Conservation (phyloP, 1,140 invertebrate species). For the Nymphalis io region DNA sequence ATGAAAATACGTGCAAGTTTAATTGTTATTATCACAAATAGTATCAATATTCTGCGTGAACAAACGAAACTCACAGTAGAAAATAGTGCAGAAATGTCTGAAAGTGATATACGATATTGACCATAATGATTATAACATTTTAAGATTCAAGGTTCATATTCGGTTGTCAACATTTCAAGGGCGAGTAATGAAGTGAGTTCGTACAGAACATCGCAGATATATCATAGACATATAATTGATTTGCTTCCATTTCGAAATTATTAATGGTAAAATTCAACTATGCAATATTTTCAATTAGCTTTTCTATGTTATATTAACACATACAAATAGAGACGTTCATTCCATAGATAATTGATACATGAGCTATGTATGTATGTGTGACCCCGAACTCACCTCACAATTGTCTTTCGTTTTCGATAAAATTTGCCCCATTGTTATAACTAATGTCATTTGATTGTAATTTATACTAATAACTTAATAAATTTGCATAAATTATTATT, state of each 20-base stretch:
- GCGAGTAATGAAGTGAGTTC: too few species aligned
- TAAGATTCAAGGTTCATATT: too few species aligned
- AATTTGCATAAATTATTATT: neutral
- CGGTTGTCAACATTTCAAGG: too few species aligned
- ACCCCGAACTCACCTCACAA: conserved; percentile 14
- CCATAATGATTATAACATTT: too few species aligned
- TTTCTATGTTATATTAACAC: conserved; percentile 35
- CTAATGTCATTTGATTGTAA: conserved; percentile 20
- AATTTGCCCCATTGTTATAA: conserved; percentile 12
- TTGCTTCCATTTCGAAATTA: too few species aligned
- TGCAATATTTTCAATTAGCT: neutral
- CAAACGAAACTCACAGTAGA: too few species aligned
- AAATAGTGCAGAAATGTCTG: too few species aligned
- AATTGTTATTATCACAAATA: neutral
- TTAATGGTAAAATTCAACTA: too few species aligned
- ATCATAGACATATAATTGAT: too few species aligned
- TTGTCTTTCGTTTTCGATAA: conserved; percentile 25
- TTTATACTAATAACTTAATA: conserved; percentile 12
- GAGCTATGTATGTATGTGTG: conserved; percentile 23
- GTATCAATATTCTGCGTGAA: too few species aligned
- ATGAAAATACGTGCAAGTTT: neutral
- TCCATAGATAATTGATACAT: conserved; percentile 55
- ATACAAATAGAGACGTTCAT: conserved; percentile 51
- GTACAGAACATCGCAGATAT: too few species aligned
- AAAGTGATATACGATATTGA: too few species aligned